Percentiles rank a stretch among this genome's conserved stretches.
Evolutionary conservation across 2,797 vertebrate species (phyloP).

Genomic region (Setipinna tenuifilis): DNA sequence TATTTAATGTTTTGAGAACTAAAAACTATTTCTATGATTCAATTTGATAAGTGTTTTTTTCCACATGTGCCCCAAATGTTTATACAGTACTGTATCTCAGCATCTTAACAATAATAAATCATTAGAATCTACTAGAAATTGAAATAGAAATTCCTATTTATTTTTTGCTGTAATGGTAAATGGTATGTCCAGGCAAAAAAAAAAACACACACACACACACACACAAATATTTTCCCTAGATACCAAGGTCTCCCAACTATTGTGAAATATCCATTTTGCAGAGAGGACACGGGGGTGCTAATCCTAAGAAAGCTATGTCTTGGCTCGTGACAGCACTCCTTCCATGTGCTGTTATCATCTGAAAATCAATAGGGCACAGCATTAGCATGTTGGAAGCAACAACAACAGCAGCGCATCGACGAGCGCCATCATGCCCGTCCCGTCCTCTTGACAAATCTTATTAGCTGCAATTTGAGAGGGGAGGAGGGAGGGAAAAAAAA

Average conservation of each 20-base stretch:
- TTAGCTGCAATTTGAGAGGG: slow-evolving; percentile 82
- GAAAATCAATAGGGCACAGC: slow-evolving; percentile 68
- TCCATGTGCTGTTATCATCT: slow-evolving; percentile 68
- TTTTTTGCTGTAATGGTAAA: background rate
- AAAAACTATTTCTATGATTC: no score
- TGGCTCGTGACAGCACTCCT: background rate
- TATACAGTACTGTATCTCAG: no score
- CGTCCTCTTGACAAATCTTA: slow-evolving; percentile 86
- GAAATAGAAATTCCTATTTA: no score
- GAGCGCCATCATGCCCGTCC: slow-evolving; percentile 76
- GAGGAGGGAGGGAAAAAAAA: slow-evolving; percentile 68
- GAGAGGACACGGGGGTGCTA: background rate
- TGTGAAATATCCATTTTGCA: background rate
- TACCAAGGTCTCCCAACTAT: background rate
- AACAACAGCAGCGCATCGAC: slow-evolving; percentile 59
- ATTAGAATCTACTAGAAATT: no score
- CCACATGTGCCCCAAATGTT: no score
- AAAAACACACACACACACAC: no score
- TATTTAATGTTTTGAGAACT: no score
- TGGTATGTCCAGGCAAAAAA: background rate
- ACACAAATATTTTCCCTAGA: background rate
- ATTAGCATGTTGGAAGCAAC: slow-evolving; percentile 37
- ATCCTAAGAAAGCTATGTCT: background rate
- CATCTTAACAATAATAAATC: no score
- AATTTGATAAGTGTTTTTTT: no score